Evolutionary conservation across 2,888 invertebrate species (phyloP).

Genomic region (Neocrepidodera transversa): DNA sequence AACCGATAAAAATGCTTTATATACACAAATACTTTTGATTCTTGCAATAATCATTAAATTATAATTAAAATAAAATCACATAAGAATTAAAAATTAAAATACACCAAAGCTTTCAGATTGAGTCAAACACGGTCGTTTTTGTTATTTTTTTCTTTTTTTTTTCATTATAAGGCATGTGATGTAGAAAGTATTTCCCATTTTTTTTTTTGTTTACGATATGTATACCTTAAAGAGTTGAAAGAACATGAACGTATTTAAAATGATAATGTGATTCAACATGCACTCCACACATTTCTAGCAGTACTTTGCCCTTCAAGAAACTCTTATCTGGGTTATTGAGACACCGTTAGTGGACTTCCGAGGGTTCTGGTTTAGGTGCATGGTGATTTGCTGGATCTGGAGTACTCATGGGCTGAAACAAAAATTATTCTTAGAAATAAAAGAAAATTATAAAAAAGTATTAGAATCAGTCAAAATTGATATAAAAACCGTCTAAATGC

Average conservation of each 20-base stretch:
- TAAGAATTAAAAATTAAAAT: conserved; percentile 37
- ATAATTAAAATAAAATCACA: conserved; percentile 37
- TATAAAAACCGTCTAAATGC: no score
- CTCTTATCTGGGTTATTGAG: conserved; percentile 39
- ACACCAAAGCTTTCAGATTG: conserved; percentile 39
- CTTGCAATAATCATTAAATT: conserved; percentile 14
- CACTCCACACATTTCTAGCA: conserved; percentile 50
- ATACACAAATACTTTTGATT: conserved; percentile 34
- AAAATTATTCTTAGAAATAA: neutral
- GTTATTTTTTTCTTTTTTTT: conserved; percentile 11
- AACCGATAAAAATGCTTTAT: conserved; percentile 38
- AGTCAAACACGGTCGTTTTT: conserved; percentile 31
- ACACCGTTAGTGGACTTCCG: conserved; percentile 77
- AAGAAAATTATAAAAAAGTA: no score
- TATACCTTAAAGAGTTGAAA: conserved; percentile 48
- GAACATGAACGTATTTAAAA: conserved; percentile 41
- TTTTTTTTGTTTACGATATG: conserved; percentile 48
- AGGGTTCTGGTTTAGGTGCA: conserved; percentile 79
- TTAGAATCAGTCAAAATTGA: no score
- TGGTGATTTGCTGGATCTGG: conserved; percentile 85
- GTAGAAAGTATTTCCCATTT: conserved; percentile 39
- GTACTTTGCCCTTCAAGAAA: conserved; percentile 47
- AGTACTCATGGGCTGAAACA: conserved; percentile 76
- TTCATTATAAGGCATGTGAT: conserved; percentile 40
- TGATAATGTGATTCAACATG: conserved; percentile 46